These are phyloP conservation scores for Serilophus lunatus DNA, from an alignment of 2,113 vertebrate species.

Conservation along the genomic window DNA sequence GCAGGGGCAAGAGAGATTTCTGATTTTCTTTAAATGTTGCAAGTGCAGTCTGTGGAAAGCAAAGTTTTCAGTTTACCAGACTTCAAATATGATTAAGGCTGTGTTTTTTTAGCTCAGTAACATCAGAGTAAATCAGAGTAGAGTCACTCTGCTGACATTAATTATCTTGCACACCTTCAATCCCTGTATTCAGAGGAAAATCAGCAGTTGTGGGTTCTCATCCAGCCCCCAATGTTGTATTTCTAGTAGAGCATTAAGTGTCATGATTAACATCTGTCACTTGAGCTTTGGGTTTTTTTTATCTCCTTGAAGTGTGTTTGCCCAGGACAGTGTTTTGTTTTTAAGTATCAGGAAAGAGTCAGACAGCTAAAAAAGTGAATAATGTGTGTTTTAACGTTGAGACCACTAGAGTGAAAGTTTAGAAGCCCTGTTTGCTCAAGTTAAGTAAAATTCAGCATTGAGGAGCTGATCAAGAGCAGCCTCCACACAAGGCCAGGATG, in stretches of 20 bases:
- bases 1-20: not conserved
- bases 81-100: not conserved
- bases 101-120: not conserved
- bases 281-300: not conserved
- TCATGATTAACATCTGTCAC: not conserved
- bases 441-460: not conserved
- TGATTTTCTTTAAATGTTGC: not conserved
- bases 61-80: not conserved
- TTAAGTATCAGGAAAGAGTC: not conserved
- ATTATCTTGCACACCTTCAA: not conserved
- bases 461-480: not conserved
- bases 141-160: not conserved
- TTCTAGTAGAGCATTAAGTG: not conserved
- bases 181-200: not conserved
- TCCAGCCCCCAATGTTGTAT: not conserved
- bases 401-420: not conserved
- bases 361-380: not conserved
- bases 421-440: not conserved
- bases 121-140: not conserved
- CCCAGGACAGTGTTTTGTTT: not conserved
- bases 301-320: fast-evolving
- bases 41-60: not conserved
- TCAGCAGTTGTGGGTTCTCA: not conserved
- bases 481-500: not conserved
- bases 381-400: not conserved